Base-by-base conservation (phyloP, 2,797 vertebrate genomes). In the Sparus aurata region DNA sequence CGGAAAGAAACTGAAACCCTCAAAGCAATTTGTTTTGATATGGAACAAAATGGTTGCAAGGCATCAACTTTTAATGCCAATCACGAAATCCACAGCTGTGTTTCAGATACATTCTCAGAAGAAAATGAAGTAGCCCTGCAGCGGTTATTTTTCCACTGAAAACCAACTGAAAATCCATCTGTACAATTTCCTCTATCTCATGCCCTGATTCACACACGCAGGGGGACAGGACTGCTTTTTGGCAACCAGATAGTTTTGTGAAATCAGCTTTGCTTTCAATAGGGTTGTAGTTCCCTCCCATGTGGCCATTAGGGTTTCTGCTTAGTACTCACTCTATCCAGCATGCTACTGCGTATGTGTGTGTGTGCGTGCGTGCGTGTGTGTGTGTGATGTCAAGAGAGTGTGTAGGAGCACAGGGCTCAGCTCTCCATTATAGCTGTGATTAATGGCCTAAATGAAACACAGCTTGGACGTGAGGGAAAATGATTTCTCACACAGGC, bases 391-490 rank as follows among this genome's bases (percentile, higher is more conserved):
- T 82, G 54, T 77, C 58, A 50, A 41, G 70, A 79, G 80, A 57
- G 50, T 75, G 87, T 84, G 79, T 55, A 68, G 69, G 67, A 80
- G 79, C 77, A 46, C 66, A 41, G 65, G 41, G 63, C 76, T 80
- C 73, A 61, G 82, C 73, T 82, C 87, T 89, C 82, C 73, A 89
- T 91, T 90, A 84, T 46, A 80, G 67, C 75, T 70, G 38, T 90
- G 87, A 93, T 92, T 83, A 91, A 91, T 90, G 76, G 77, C 79
- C 79, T 86, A 83, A 90, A 90, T 89, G 86, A 85, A 92, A 87
- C 87, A 82, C 77, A 61, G 85, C 79, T 85, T 53, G 68, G 83
- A 82, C 55, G 23, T 82, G 75, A 82, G 69, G 89, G 73, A 79
- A 85, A 91, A 85, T 85, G 61, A 86, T 90, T 87, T 86, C 76